phyloP scores from a whole-genome alignment of 2,797 vertebrate genomes.

The Zonotrichia albicollis region DNA sequence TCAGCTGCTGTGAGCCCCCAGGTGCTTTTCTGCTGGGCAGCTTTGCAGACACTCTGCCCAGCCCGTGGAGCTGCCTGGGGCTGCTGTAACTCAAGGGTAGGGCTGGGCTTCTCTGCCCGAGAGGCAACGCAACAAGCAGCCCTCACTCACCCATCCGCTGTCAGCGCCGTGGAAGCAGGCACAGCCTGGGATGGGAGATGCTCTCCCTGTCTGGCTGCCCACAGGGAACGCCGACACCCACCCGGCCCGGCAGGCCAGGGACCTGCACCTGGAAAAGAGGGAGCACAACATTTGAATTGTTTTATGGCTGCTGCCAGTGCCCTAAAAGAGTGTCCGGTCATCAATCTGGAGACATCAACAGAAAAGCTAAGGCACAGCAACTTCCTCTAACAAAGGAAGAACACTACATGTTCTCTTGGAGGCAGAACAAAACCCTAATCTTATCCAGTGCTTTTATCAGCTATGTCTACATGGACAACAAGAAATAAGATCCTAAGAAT shows the following conservation, averaged over 20 bases:
- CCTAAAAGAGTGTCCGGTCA: not conserved
- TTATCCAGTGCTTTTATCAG: not conserved
- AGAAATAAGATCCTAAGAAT: slow-evolving; percentile 63
- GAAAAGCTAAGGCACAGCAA: not conserved
- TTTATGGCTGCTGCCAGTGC: not conserved
- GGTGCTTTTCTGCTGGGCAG: not conserved
- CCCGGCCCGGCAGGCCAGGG: rapidly evolving
- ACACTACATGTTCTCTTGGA: not conserved
- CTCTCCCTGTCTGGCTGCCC: not conserved
- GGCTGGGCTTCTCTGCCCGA: not conserved
- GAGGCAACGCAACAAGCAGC: not conserved
- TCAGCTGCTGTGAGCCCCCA: rapidly evolving
- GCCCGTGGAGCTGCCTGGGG: not conserved
- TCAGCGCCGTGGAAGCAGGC: not conserved
- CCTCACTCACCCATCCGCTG: not conserved
- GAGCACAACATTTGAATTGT: not conserved
- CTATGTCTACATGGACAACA: not conserved
- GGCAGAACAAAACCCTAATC: not conserved
- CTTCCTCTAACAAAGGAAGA: not conserved
- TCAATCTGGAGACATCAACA: not conserved
- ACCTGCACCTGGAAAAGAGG: not conserved
- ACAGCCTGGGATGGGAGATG: not conserved
- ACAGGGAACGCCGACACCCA: too few relatives aligned
- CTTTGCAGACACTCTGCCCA: not conserved
- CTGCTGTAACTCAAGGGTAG: not conserved